Evolutionary conservation across 2,888 invertebrate species (phyloP).

Genomic region (Sussaba pulchella): DNA sequence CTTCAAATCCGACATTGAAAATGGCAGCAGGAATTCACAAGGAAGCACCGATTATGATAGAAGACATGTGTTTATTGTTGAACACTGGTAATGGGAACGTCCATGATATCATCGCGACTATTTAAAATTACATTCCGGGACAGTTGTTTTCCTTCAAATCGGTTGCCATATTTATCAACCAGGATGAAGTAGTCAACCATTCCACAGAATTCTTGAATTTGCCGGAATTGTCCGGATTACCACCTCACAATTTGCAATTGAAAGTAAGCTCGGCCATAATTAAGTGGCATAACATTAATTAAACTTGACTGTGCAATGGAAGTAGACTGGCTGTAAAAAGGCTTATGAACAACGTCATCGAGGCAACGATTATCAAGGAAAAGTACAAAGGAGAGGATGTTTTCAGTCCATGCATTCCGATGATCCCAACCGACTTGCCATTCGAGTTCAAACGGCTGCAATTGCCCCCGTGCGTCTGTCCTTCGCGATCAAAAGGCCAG

Average conservation of each 20-base stretch:
- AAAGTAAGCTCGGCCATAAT: not conserved
- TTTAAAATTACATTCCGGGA: slow-evolving; percentile 73
- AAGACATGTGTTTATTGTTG: slow-evolving; percentile 52
- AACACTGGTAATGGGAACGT: slow-evolving; percentile 75
- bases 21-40: too few species aligned
- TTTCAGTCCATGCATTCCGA: not conserved
- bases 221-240: not conserved
- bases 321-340: not conserved
- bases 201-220: not conserved
- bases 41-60: too few species aligned
- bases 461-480: slow-evolving; percentile 22
- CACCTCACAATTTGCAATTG: not conserved
- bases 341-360: not conserved
- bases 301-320: not conserved
- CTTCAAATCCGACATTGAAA: too few species aligned
- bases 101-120: slow-evolving; percentile 69
- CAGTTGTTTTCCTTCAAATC: slow-evolving; percentile 69
- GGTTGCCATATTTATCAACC: too few species aligned
- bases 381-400: not conserved
- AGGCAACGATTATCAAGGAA: not conserved
- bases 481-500: slow-evolving; percentile 58
- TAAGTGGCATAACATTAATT: not conserved
- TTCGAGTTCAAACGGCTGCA: too few species aligned
- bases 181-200: not conserved
- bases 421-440: slow-evolving; percentile 67